phyloP scores from a whole-genome alignment of 2,888 invertebrate genomes.

The Napeogenes inachia region DNA sequence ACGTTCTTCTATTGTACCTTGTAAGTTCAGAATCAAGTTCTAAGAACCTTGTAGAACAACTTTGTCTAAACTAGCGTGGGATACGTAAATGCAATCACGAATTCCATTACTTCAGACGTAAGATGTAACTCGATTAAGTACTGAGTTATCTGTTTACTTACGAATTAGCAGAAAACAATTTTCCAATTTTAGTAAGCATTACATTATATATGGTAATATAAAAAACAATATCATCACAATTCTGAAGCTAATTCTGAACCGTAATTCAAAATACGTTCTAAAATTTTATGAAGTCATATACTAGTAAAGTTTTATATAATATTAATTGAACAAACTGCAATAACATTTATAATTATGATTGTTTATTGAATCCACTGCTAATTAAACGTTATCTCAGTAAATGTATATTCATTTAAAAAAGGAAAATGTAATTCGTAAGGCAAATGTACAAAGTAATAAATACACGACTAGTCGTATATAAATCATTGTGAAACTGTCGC shows the following conservation, averaged over 20 bases:
- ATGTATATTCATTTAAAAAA: background rate
- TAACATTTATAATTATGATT: too few relatives aligned
- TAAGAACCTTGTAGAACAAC: constrained; percentile 5
- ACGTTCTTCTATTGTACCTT: constrained; percentile 27
- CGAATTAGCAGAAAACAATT: background rate
- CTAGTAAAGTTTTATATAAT: too few relatives aligned
- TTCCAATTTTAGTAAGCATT: too few relatives aligned
- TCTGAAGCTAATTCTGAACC: too few relatives aligned
- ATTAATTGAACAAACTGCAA: too few relatives aligned
- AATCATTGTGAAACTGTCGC: constrained; percentile 4
- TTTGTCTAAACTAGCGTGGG: constrained; percentile 7
- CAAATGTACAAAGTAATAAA: background rate
- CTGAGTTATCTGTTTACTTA: constrained; percentile 5
- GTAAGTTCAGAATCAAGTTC: constrained; percentile 14
- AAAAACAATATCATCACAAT: too few relatives aligned
- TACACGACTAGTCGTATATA: background rate
- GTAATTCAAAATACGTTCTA: too few relatives aligned
- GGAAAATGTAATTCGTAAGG: background rate
- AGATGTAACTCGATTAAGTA: constrained; percentile 1
- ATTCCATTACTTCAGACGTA: constrained; percentile 2
- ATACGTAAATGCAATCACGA: constrained; percentile 15
- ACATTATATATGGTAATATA: too few relatives aligned
- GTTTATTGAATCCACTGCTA: too few relatives aligned
- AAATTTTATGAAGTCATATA: too few relatives aligned
- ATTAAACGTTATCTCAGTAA: too few relatives aligned